Conservation (phyloP, 2,797 vertebrate species). For the Anableps anableps region DNA sequence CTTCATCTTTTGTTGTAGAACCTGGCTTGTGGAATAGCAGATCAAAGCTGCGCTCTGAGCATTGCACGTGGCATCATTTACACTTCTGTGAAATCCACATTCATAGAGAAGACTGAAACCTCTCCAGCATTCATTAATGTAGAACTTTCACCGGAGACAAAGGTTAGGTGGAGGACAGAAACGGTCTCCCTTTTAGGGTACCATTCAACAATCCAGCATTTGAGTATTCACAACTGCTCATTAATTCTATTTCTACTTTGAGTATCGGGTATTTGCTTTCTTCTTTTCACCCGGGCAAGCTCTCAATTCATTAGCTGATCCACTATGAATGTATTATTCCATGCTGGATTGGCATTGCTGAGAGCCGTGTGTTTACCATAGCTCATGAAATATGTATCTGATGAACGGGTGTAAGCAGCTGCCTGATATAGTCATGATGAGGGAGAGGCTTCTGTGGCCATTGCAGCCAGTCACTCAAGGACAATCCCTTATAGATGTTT, state of each 20-base stretch:
- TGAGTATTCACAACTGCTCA: constrained; percentile 72
- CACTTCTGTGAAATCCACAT: constrained; percentile 81
- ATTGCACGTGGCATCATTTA: constrained; percentile 77
- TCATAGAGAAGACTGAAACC: constrained; percentile 66
- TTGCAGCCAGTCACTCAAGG: constrained; percentile 67
- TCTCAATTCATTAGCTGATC: constrained; percentile 81
- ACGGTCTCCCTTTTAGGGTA: constrained; percentile 55
- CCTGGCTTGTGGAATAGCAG: constrained; percentile 70
- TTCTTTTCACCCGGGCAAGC: constrained; percentile 77
- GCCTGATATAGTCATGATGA: constrained; percentile 66
- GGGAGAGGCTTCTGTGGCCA: constrained; percentile 59
- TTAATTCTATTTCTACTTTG: constrained; percentile 81
- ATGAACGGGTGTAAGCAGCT: constrained; percentile 67
- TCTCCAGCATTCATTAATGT: constrained; percentile 73
- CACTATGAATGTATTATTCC: constrained; percentile 81
- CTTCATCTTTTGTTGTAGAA: constrained; percentile 72
- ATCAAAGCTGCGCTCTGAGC: constrained; percentile 78
- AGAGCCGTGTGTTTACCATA: constrained; percentile 76
- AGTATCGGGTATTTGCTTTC: constrained; percentile 78
- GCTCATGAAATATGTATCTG: constrained; percentile 84
- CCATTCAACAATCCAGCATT: constrained; percentile 49
- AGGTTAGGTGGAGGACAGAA: constrained; percentile 68
- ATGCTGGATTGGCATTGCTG: constrained; percentile 72
- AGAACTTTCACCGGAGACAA: constrained; percentile 76
- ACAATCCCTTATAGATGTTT: constrained; percentile 68